These are phyloP conservation scores for Salticus scenicus DNA, from an alignment of 2,888 invertebrate genomes.

Conservation along the genomic window DNA sequence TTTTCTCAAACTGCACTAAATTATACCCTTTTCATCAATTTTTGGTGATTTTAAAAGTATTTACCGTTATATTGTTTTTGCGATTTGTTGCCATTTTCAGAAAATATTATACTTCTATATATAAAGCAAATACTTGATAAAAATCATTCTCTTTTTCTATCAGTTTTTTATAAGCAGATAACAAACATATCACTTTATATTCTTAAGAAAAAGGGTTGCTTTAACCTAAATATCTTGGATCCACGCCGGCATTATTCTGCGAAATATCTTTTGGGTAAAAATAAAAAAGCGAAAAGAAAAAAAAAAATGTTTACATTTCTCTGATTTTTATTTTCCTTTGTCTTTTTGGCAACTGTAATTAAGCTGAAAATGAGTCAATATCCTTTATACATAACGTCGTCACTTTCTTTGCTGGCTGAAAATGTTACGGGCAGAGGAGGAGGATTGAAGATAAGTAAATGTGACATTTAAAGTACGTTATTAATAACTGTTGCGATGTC, in stretches of 20 bases:
- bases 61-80: too few relatives aligned
- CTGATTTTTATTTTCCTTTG: not conserved
- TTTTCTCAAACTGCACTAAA: too few relatives aligned
- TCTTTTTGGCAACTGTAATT: not conserved
- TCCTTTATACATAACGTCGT: not conserved
- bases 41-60: too few relatives aligned
- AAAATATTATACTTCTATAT: too few relatives aligned
- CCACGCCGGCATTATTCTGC: constrained; percentile 43
- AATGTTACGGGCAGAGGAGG: not conserved
- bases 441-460: not conserved
- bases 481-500: too few relatives aligned
- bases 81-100: too few relatives aligned
- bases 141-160: too few relatives aligned
- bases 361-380: not conserved
- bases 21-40: too few relatives aligned
- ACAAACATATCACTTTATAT: too few relatives aligned
- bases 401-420: not conserved
- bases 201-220: too few relatives aligned
- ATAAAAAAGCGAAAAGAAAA: not conserved
- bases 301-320: not conserved
- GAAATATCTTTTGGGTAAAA: not conserved
- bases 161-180: too few relatives aligned
- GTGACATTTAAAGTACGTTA: not conserved
- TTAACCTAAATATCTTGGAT: constrained; percentile 47
- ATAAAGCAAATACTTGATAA: too few relatives aligned